These are phyloP conservation scores for Vimba vimba DNA, from an alignment of 2,113 vertebrate species.

Conservation along the genomic window DNA sequence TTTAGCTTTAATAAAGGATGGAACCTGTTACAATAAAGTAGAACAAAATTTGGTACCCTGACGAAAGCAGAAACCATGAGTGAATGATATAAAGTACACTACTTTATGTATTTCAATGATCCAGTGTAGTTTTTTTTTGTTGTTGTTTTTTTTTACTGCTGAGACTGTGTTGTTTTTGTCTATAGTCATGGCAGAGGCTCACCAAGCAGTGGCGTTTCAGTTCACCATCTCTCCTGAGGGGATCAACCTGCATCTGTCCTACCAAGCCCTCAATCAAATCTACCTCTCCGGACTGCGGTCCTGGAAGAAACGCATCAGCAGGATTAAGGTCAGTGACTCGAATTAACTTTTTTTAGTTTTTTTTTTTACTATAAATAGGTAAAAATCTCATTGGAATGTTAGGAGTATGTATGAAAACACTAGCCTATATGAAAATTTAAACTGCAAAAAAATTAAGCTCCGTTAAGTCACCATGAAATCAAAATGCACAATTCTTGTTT, in stretches of 20 bases:
- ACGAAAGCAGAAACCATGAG: too few species aligned
- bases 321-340: constrained; percentile 76
- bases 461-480: neutral
- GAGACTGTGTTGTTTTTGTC: constrained; percentile 19
- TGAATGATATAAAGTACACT: too few species aligned
- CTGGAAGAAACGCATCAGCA: constrained; percentile 85
- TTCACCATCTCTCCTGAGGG: constrained; percentile 83
- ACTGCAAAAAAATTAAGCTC: neutral
- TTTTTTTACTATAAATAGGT: neutral
- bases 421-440: neutral
- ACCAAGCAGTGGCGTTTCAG: constrained; percentile 87
- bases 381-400: neutral
- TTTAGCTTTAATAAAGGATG: neutral
- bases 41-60: neutral
- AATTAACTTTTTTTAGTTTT: neutral
- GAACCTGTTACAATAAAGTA: neutral
- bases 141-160: neutral
- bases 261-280: constrained; percentile 83
- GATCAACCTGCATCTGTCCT: constrained; percentile 79
- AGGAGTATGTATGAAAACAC: neutral
- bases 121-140: neutral
- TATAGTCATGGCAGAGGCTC: constrained; percentile 86
- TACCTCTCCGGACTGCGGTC: constrained; percentile 83
- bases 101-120: neutral
- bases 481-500: too few species aligned